Conservation (phyloP, 2,113 vertebrate species). For the Centropristis striata region DNA sequence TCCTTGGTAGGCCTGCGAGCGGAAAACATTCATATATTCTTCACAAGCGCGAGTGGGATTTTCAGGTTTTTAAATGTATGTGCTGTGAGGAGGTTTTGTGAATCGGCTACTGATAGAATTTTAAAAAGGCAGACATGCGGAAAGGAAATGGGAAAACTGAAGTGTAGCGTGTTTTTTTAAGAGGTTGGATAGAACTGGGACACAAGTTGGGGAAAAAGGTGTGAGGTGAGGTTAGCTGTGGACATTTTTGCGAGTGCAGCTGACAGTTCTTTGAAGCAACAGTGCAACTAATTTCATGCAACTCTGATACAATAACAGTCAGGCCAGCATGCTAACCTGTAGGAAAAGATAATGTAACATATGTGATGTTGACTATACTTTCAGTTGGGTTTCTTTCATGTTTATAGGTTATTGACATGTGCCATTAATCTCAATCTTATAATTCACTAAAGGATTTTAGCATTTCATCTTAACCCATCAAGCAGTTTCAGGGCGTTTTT, state of each 20-base stretch:
- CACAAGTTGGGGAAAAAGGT: background rate
- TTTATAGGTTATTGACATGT: background rate
- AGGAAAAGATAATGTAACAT: background rate
- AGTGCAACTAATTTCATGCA: too few relatives aligned
- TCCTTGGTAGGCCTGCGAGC: slow-evolving; percentile 36
- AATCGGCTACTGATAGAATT: slow-evolving; percentile 45
- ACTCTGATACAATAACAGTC: too few relatives aligned
- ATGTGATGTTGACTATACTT: background rate
- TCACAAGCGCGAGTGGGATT: slow-evolving; percentile 35
- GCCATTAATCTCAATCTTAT: background rate
- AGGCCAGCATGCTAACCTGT: background rate
- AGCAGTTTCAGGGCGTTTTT: too few relatives aligned
- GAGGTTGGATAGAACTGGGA: slow-evolving; percentile 13
- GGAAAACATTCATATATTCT: slow-evolving; percentile 53
- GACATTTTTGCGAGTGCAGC: background rate
- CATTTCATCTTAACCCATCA: background rate
- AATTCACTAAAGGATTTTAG: background rate
- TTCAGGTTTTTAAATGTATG: slow-evolving; percentile 51
- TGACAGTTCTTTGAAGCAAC: too few relatives aligned
- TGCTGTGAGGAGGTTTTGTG: slow-evolving; percentile 31
- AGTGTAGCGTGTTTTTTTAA: slow-evolving; percentile 26
- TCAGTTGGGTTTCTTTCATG: background rate
- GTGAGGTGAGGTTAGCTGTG: background rate
- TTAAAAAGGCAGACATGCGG: slow-evolving; percentile 37
- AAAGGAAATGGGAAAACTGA: slow-evolving; percentile 44